Base-by-base conservation (phyloP, 2,113 vertebrate species). In the Trachemys scripta region DNA sequence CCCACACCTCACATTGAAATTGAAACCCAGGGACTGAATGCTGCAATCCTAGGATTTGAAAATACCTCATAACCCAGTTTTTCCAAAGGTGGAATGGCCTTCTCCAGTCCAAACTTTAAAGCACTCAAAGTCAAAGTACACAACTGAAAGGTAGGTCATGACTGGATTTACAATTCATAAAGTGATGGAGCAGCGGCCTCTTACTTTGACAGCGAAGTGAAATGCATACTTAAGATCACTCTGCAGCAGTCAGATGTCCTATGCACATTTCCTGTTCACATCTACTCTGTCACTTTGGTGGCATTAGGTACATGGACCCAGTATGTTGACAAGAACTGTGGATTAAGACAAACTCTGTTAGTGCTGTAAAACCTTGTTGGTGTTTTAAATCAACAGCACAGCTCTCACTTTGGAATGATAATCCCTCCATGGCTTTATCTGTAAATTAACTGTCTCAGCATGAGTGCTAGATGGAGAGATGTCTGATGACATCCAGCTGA, bases 181-280 rank as follows among this genome's bases (percentile, higher is more conserved):
- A 62, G 9, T 1, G 56, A 20, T 14, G 38, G 22, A 42, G 38
- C 56, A 78, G 54, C 45, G 8, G 31, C 0, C 8, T 16, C 57
- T 54, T 78, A 45, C 5, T 16, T 59, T 69, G 69, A 25, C 35
- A 22, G 13, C 6, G 85, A 57, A 35, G 54, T 4, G 10, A 82
- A 54, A 83, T 20, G 16, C 10, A 45, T 5, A 5, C 81, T 47
- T 65, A 31, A 53, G 27, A 83, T 57, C 2, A 7, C 38, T 85
- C n/a, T 75, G 38, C 35, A 12, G 27, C 47, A 31, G 3, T 2
- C 35, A 79, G n/a, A 47, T 5, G 0, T 49, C 50, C 75, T 89
- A 4, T 45, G 25, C 4, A 57, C 9, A 2, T n/a, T 80, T 53
- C 87, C 62, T 80, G 6, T 47, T 83, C 14, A 49, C 59, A 31